Percentiles rank a stretch among this genome's conserved stretches.
Conservation (phyloP, 1,140 invertebrate genomes). For the Zaprionus inermis region DNA sequence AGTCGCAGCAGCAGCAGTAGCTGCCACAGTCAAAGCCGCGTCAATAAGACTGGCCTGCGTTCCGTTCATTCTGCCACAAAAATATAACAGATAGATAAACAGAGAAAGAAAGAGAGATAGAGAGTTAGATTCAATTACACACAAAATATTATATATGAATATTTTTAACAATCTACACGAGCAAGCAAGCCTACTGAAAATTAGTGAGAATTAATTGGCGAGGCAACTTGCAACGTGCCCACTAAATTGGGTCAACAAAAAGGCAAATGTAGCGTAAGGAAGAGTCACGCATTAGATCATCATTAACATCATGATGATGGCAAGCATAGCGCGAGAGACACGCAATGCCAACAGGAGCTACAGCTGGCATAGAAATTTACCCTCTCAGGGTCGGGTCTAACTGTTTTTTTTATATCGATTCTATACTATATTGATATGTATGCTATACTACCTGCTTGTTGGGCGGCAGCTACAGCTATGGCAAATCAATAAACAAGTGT, state of each 20-base stretch:
- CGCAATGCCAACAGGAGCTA: slow-evolving; percentile 36
- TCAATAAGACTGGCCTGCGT: slow-evolving; percentile 76
- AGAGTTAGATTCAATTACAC: slow-evolving; percentile 23
- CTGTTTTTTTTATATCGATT: slow-evolving; percentile 68
- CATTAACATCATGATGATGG: slow-evolving; percentile 31
- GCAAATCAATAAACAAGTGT: slow-evolving; percentile 64
- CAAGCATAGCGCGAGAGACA: slow-evolving; percentile 25
- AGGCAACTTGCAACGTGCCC: slow-evolving; percentile 29
- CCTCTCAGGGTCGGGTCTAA: slow-evolving; percentile 64
- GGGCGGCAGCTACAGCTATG: slow-evolving; percentile 13
- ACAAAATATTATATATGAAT: slow-evolving; percentile 12
- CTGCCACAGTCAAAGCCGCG: slow-evolving; percentile 68
- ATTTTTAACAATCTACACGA: slow-evolving; percentile 33
- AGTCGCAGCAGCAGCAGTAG: slow-evolving; percentile 18
- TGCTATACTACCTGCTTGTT: background rate
- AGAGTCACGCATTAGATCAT: slow-evolving; percentile 71
- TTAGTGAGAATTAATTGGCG: slow-evolving; percentile 12
- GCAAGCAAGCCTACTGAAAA: slow-evolving; percentile 7
- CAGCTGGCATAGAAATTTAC: slow-evolving; percentile 41
- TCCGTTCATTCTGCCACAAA: slow-evolving; percentile 74
- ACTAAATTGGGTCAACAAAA: slow-evolving; percentile 40
- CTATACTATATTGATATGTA: slow-evolving; percentile 38
- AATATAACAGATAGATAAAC: background rate
- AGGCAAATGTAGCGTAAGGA: slow-evolving; percentile 25
- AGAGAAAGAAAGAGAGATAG: background rate